phyloP scores from a whole-genome alignment of 2,797 vertebrate genomes.

The Lepidocolaptes lacrymiger region DNA sequence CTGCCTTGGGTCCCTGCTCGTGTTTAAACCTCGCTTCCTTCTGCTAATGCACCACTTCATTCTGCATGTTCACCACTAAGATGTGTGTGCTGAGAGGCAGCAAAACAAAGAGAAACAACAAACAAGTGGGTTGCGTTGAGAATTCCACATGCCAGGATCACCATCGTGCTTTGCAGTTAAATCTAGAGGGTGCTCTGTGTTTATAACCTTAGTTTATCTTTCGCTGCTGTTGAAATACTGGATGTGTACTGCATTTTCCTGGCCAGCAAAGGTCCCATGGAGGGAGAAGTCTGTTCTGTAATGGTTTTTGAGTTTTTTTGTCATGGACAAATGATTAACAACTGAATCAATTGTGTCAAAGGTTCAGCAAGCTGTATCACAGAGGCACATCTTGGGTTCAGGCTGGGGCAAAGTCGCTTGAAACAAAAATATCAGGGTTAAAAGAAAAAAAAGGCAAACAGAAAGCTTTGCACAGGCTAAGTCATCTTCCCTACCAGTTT shows the following conservation, averaged over 20 bases:
- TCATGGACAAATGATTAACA: constrained; percentile 75
- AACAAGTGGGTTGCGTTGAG: background rate
- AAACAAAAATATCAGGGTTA: background rate
- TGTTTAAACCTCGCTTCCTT: background rate
- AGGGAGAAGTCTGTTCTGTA: constrained; percentile 5
- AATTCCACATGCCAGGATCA: accelerated
- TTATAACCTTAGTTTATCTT: background rate
- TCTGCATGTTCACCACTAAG: background rate
- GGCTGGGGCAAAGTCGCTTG: background rate
- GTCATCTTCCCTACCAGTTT: background rate
- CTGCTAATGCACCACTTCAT: background rate
- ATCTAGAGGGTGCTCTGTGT: background rate
- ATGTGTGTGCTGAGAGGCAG: accelerated
- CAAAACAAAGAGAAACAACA: background rate
- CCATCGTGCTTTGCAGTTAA: background rate
- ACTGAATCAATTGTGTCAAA: constrained; percentile 51
- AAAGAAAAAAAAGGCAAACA: background rate
- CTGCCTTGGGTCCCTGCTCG: background rate
- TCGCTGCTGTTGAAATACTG: background rate
- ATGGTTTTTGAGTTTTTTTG: background rate
- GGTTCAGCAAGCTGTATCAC: constrained; percentile 49
- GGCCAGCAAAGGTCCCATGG: accelerated
- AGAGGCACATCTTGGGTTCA: background rate
- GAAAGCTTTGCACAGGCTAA: background rate
- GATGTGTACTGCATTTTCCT: background rate